These are phyloP conservation scores for Syrmaticus mikado DNA, from an alignment of 2,113 vertebrate genomes.

Conservation along the genomic window DNA sequence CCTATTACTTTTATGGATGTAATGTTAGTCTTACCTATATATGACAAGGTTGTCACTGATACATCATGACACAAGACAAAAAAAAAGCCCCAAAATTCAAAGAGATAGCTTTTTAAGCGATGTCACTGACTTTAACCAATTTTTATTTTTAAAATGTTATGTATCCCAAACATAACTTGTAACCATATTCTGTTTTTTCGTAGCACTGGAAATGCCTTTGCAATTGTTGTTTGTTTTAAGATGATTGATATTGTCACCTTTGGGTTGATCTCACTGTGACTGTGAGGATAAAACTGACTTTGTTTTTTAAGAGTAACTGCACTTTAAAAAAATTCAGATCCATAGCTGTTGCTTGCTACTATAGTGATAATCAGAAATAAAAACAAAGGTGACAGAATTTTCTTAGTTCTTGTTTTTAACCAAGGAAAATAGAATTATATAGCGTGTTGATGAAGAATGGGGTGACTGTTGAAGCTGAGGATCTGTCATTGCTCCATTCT, in stretches of 20 bases:
- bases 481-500: neutral
- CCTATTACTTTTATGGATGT: neutral
- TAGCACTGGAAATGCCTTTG: neutral
- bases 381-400: neutral
- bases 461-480: neutral
- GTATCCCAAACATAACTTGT: neutral
- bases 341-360: neutral
- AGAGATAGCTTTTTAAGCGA: neutral
- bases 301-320: neutral
- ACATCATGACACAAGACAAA: neutral
- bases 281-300: neutral
- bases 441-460: neutral
- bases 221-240: neutral
- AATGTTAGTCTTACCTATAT: neutral
- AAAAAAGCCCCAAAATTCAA: neutral
- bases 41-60: neutral
- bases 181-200: neutral
- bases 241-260: neutral
- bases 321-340: neutral
- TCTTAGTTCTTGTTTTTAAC: neutral
- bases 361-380: neutral
- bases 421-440: neutral
- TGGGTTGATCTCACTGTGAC: neutral
- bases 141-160: neutral
- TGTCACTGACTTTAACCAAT: neutral